Evolutionary conservation across 2,888 invertebrate genomes (phyloP).

Genomic region (Xanthia icteritia): DNA sequence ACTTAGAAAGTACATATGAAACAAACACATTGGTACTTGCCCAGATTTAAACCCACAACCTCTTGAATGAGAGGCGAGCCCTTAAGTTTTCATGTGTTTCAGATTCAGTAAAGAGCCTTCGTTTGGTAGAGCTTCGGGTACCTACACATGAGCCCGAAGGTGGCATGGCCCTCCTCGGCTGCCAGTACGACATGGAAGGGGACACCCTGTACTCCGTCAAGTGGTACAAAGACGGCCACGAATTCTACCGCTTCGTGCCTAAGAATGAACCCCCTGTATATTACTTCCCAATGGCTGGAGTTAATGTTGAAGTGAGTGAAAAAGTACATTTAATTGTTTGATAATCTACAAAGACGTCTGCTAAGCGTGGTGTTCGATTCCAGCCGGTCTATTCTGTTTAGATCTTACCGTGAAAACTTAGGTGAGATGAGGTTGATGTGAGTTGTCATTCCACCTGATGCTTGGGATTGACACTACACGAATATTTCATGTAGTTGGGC

Average conservation of each 20-base stretch:
- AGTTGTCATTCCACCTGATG: neutral
- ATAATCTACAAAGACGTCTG: neutral
- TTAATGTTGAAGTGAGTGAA: slow-evolving; percentile 95
- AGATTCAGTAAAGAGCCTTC: slow-evolving; percentile 88
- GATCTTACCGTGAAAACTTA: neutral
- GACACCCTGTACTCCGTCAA: slow-evolving; percentile 96
- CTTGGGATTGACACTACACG: neutral
- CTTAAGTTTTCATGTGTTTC: slow-evolving; percentile 40
- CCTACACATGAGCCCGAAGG: slow-evolving; percentile 95
- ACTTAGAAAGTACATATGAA: neutral
- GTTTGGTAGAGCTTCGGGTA: slow-evolving; percentile 94
- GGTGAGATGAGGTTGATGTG: neutral
- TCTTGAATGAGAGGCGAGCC: neutral
- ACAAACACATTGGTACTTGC: neutral
- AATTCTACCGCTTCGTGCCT: slow-evolving; percentile 96
- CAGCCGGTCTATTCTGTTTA: neutral
- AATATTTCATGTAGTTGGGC: too few species aligned
- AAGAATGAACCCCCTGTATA: slow-evolving; percentile 93
- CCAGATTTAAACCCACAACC: neutral
- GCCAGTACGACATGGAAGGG: slow-evolving; percentile 94
- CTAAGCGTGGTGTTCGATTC: neutral
- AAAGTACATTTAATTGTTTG: neutral
- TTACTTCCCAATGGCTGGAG: slow-evolving; percentile 93
- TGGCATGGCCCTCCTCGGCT: slow-evolving; percentile 93
- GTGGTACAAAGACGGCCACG: slow-evolving; percentile 96